Conservation (phyloP, 2,113 vertebrate genomes). For the Ancistrus triradiatus region DNA sequence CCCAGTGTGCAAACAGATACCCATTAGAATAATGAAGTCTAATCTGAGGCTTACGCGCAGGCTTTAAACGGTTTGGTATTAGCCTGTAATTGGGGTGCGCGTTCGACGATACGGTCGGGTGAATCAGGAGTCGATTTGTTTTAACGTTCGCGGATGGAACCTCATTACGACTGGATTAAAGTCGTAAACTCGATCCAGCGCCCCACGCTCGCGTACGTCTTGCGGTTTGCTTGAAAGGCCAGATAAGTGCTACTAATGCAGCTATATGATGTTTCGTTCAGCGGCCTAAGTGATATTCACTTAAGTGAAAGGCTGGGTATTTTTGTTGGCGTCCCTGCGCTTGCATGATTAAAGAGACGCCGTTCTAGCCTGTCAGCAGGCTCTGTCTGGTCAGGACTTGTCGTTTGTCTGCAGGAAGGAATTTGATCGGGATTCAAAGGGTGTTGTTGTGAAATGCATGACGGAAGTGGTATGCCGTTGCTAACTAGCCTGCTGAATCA, state of each 20-base stretch:
- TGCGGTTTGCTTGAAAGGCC: background rate
- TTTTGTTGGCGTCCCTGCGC: background rate
- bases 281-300: too few species aligned
- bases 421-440: background rate
- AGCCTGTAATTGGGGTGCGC: background rate
- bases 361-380: background rate
- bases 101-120: conserved; percentile 3
- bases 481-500: background rate
- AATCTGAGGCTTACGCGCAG: background rate
- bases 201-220: too few species aligned
- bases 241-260: background rate
- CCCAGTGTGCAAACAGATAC: background rate
- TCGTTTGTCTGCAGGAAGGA: background rate
- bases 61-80: too few species aligned
- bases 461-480: background rate
- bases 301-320: background rate
- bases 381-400: conserved; percentile 4
- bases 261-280: too few species aligned
- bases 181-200: too few species aligned
- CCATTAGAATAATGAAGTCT: background rate
- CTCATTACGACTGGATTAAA: too few species aligned
- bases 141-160: too few species aligned
- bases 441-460: background rate
- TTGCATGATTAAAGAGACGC: background rate
- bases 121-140: too few species aligned